Evolutionary conservation across 1,140 invertebrate genomes (phyloP).

Genomic region (Choristoneura fumiferana): DNA sequence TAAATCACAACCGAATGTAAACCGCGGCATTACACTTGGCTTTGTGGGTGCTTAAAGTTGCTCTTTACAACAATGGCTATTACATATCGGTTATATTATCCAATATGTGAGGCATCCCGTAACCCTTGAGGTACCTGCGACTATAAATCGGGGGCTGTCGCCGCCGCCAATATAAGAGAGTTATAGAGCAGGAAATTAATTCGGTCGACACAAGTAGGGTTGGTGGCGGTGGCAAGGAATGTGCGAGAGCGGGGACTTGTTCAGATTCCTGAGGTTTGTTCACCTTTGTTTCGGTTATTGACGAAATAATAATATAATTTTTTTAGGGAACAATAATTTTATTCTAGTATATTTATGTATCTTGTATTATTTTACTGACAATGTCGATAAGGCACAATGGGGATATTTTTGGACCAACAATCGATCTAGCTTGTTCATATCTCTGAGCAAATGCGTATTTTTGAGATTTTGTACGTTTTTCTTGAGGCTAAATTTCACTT

Average conservation of each 20-base stretch:
- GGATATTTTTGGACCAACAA: too few relatives aligned
- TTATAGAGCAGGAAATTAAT: conserved; percentile 77
- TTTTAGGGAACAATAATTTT: too few relatives aligned
- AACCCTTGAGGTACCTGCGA: conserved; percentile 13
- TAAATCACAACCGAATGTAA: too few relatives aligned
- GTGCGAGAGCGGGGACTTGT: conserved; percentile 22
- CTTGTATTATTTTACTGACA: too few relatives aligned
- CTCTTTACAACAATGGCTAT: conserved; percentile 41
- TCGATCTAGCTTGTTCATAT: too few relatives aligned
- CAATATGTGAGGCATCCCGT: neutral
- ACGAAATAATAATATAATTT: neutral
- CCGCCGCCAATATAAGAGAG: conserved; percentile 70
- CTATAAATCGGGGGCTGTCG: conserved; percentile 70
- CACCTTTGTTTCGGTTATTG: neutral
- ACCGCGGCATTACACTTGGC: too few relatives aligned
- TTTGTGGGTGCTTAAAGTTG: conserved; percentile 42
- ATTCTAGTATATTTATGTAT: too few relatives aligned
- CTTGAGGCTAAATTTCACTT: too few relatives aligned
- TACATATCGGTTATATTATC: conserved; percentile 11
- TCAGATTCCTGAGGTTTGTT: neutral
- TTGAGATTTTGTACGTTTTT: too few relatives aligned
- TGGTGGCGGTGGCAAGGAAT: conserved; percentile 27
- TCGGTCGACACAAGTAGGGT: conserved; percentile 71
- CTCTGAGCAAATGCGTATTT: too few relatives aligned
- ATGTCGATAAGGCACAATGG: too few relatives aligned